Evolutionary conservation across 2,113 vertebrate species (phyloP).

Genomic region (Bos taurus): DNA sequence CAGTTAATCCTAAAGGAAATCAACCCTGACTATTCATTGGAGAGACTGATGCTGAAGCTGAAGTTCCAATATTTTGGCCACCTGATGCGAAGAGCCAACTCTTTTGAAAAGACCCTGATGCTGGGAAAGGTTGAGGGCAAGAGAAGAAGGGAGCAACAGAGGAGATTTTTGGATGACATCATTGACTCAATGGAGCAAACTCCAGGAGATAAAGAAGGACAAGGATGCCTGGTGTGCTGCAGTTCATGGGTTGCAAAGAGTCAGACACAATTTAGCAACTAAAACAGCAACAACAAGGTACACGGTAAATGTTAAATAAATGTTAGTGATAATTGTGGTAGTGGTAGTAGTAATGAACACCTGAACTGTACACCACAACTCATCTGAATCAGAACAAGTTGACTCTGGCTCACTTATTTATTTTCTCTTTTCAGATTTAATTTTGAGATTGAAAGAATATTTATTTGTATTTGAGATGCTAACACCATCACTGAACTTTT

Average conservation of each 20-base stretch:
- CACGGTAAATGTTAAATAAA: not conserved
- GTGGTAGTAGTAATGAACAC: not conserved
- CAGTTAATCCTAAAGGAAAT: not conserved
- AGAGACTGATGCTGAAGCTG: not conserved
- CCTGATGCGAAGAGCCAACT: not conserved
- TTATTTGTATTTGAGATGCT: not conserved
- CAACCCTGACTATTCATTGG: not conserved
- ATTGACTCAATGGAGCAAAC: not conserved
- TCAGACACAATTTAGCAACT: not conserved
- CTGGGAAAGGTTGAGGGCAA: not conserved
- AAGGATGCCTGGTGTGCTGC: not conserved
- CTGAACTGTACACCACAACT: not conserved
- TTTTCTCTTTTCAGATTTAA: slow-evolving; percentile 4
- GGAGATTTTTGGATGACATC: not conserved
- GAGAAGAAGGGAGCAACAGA: not conserved
- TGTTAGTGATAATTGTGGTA: not conserved
- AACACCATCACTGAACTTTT: not conserved
- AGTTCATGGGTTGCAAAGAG: not conserved
- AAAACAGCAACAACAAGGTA: not conserved
- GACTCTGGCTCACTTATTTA: not conserved
- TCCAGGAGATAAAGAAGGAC: not conserved
- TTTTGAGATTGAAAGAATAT: not conserved
- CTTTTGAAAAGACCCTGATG: not conserved
- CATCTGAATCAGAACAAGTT: not conserved
- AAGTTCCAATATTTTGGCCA: not conserved